Evolutionary conservation across 2,888 invertebrate genomes (phyloP).

Genomic region (Argyresthia albistria): DNA sequence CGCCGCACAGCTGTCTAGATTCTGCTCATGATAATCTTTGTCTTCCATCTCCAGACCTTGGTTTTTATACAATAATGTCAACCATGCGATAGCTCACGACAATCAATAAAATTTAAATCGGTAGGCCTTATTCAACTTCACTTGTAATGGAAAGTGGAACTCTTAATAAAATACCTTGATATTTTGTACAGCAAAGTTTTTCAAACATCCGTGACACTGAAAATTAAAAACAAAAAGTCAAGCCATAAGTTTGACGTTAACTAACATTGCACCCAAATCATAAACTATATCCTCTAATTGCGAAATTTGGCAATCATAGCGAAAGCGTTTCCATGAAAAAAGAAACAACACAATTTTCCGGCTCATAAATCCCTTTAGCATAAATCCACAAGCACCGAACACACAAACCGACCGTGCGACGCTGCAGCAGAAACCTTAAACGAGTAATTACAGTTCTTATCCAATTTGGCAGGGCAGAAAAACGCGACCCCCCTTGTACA

Average conservation of each 20-base stretch:
- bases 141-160: too few relatives aligned
- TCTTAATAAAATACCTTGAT: too few relatives aligned
- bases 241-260: not conserved
- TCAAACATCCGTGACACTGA: too few relatives aligned
- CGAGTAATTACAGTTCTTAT: conserved; percentile 68
- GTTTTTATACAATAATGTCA: not conserved
- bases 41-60: not conserved
- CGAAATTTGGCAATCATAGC: not conserved
- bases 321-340: not conserved
- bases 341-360: conserved; percentile 19
- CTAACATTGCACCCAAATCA: not conserved
- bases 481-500: conserved; percentile 62
- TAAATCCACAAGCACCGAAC: conserved; percentile 32
- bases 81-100: not conserved
- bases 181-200: too few relatives aligned
- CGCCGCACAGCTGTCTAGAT: not conserved
- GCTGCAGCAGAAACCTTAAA: conserved; percentile 35
- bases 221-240: too few relatives aligned
- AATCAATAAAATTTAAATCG: not conserved
- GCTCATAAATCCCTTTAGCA: conserved; percentile 37
- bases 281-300: too few relatives aligned
- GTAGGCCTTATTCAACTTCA: too few relatives aligned
- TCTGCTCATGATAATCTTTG: not conserved
- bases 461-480: conserved; percentile 68
- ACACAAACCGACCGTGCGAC: conserved; percentile 27